Evolutionary conservation across 1,140 invertebrate genomes (phyloP).

Genomic region (Mactra quadrangularis): DNA sequence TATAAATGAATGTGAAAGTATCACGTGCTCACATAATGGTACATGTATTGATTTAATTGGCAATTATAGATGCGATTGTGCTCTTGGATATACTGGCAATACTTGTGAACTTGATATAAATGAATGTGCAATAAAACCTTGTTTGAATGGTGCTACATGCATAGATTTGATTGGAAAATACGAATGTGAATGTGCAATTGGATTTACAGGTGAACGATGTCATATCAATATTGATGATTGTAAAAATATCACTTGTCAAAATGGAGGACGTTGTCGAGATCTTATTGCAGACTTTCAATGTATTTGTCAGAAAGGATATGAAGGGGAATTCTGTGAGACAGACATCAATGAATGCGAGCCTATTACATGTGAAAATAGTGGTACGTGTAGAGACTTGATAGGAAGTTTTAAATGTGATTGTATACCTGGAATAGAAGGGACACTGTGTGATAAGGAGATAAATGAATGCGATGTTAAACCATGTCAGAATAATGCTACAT

Average conservation of each 20-base stretch:
- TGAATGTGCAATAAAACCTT: slow-evolving; percentile 80
- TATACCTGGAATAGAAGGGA: slow-evolving; percentile 15
- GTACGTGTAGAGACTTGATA: slow-evolving; percentile 27
- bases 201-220: slow-evolving; percentile 84
- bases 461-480: slow-evolving; percentile 21
- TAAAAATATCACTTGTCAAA: slow-evolving; percentile 80
- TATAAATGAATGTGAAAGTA: slow-evolving; percentile 93
- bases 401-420: slow-evolving; percentile 46
- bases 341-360: slow-evolving; percentile 50
- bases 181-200: slow-evolving; percentile 10
- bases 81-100: slow-evolving; percentile 88
- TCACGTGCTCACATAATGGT: slow-evolving; percentile 95
- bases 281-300: slow-evolving; percentile 80
- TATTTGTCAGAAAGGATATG: slow-evolving; percentile 65
- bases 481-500: background rate
- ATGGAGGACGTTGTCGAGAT: slow-evolving; percentile 68
- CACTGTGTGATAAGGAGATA: slow-evolving; percentile 16
- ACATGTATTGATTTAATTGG: slow-evolving; percentile 91
- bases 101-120: slow-evolving; percentile 89
- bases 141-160: slow-evolving; percentile 66
- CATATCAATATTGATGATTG: slow-evolving; percentile 97
- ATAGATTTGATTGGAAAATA: background rate
- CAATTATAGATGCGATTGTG: slow-evolving; percentile 82
- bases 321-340: slow-evolving; percentile 87
- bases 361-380: slow-evolving; percentile 83